Conservation (phyloP, 2,797 vertebrate genomes). For the Intellagama lesueurii region DNA sequence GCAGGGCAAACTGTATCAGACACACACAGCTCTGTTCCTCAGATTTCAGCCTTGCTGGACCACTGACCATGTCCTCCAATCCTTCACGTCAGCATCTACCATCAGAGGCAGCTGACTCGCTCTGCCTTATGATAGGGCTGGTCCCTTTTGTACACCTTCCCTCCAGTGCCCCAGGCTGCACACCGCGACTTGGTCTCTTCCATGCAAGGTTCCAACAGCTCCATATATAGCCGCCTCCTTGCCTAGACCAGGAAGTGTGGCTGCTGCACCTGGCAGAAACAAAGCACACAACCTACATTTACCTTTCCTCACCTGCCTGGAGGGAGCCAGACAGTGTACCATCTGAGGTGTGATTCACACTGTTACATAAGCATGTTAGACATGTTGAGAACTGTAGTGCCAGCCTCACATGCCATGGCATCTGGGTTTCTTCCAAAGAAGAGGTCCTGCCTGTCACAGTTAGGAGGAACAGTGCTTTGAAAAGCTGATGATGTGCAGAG, state of each 20-base stretch:
- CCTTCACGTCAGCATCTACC: neutral
- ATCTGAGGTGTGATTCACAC: slow-evolving; percentile 3
- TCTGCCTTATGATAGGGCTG: neutral
- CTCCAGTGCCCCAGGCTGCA: neutral
- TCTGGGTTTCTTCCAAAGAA: neutral
- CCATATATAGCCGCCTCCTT: neutral
- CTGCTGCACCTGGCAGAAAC: neutral
- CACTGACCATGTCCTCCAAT: neutral
- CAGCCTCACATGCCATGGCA: neutral
- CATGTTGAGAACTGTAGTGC: slow-evolving; percentile 23
- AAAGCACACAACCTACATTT: too few relatives aligned
- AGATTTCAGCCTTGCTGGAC: neutral
- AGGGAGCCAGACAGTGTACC: slow-evolving; percentile 2
- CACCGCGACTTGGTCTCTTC: neutral
- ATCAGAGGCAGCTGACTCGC: neutral
- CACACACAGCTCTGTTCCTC: neutral
- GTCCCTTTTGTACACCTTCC: neutral
- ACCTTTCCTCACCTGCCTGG: neutral
- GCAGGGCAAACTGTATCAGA: neutral
- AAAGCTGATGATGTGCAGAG: neutral
- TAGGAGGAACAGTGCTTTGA: too few relatives aligned
- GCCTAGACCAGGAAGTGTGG: neutral
- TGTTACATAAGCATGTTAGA: neutral
- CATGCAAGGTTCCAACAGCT: neutral
- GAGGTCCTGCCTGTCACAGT: neutral